A percentile compares a stretch with the other conserved stretches of the same genome.
These are phyloP conservation scores for Serinus canaria DNA, from an alignment of 2,113 vertebrate species.

Conservation along the genomic window DNA sequence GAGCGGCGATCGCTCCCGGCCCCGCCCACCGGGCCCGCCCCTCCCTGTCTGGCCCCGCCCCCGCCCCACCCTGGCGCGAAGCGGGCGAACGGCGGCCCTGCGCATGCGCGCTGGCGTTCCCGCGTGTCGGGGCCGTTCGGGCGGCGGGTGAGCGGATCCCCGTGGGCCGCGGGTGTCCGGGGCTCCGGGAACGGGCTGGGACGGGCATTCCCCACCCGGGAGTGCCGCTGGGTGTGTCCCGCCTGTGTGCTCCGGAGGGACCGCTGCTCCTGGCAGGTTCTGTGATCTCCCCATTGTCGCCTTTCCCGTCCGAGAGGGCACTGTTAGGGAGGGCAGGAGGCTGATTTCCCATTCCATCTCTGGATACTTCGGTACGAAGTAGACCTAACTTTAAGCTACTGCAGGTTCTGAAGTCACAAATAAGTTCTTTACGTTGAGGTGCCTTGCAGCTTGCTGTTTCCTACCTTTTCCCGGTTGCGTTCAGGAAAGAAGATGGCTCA, in stretches of 20 bases:
- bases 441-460: not conserved
- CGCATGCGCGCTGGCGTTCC: not conserved
- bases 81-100: accelerated
- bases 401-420: too few relatives aligned
- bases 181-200: not conserved
- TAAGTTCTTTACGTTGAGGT: accelerated
- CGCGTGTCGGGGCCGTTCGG: not conserved
- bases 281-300: accelerated
- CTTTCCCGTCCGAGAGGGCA: accelerated
- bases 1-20: accelerated
- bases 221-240: accelerated
- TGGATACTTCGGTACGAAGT: not conserved
- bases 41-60: not conserved
- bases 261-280: accelerated
- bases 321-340: accelerated
- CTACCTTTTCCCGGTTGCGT: not conserved
- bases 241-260: accelerated
- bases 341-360: too few relatives aligned
- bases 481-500: conserved; percentile 64
- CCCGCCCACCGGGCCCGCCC: not conserved
- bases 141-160: not conserved
- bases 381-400: accelerated
- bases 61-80: not conserved
- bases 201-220: accelerated
- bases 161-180: not conserved